phyloP scores from a whole-genome alignment of 1,140 invertebrate genomes.

The Aphelinus certus region DNA sequence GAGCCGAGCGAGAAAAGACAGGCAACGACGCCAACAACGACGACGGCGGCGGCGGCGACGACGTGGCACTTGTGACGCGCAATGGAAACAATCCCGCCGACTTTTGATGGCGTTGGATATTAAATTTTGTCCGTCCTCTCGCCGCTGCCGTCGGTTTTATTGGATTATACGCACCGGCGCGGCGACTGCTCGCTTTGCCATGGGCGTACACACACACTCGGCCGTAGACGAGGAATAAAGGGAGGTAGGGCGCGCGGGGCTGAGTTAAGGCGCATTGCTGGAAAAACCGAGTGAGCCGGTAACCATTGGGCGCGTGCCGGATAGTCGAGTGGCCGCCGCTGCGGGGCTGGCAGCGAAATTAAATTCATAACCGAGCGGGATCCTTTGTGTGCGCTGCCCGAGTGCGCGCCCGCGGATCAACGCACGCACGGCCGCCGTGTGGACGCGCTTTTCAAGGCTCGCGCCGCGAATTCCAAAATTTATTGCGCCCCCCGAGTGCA shows the following conservation, averaged over 20 bases:
- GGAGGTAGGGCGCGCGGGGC: conserved; percentile 38
- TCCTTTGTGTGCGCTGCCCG: conserved; percentile 50
- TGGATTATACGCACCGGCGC: conserved; percentile 54
- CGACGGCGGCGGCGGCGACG: neutral
- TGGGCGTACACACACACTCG: conserved; percentile 46
- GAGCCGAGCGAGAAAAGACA: too few relatives aligned
- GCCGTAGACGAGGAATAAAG: conserved; percentile 28
- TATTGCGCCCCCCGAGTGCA: neutral
- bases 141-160: conserved; percentile 58
- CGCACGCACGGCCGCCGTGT: too few relatives aligned
- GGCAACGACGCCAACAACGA: neutral
- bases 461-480: conserved; percentile 26
- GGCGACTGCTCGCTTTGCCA: conserved; percentile 14
- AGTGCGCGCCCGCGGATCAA: neutral
- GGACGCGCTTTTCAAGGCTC: conserved; percentile 8
- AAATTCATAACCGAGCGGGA: conserved; percentile 62
- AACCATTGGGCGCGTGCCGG: too few relatives aligned
- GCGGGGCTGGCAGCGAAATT: conserved; percentile 59
- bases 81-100: conserved; percentile 60
- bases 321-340: too few relatives aligned
- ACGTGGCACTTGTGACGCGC: neutral
- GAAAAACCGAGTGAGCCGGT: too few relatives aligned
- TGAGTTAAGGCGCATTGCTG: conserved; percentile 22
- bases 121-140: conserved; percentile 57
- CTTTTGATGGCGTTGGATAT: conserved; percentile 65